phyloP scores from a whole-genome alignment of 2,113 vertebrate species.

The Tachysurus vachellii region DNA sequence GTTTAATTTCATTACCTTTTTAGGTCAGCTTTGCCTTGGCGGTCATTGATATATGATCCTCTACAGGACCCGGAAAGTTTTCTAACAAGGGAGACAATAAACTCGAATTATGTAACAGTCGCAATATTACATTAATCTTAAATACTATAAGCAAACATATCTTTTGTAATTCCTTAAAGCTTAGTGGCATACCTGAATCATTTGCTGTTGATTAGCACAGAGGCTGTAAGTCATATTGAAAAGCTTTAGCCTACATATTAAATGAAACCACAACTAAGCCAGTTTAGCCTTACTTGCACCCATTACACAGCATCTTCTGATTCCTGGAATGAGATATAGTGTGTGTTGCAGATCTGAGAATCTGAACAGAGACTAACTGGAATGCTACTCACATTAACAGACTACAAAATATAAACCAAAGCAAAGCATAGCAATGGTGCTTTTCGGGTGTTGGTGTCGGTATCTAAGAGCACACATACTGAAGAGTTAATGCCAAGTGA shows the following conservation, averaged over 20 bases:
- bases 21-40: background rate
- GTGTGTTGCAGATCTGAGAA: background rate
- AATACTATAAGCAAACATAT: background rate
- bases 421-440: background rate
- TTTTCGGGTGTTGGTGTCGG: background rate
- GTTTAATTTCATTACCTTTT: background rate
- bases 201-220: background rate
- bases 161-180: conserved; percentile 15
- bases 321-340: conserved; percentile 1
- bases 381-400: background rate
- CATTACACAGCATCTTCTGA: background rate
- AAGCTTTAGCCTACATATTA: conserved; percentile 24
- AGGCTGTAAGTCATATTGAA: conserved; percentile 8
- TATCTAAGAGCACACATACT: conserved; percentile 2
- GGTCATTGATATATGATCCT: background rate
- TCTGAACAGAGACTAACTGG: background rate
- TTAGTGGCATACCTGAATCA: conserved; percentile 21
- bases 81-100: background rate
- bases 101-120: background rate
- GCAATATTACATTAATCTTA: background rate
- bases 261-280: conserved; percentile 4
- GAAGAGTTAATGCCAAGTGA: background rate
- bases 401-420: background rate
- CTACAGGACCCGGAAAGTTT: background rate
- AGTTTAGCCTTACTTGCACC: background rate